These are phyloP conservation scores for Ditylenchus dipsaci DNA, from an alignment of 1,140 invertebrate genomes.

Conservation along the genomic window DNA sequence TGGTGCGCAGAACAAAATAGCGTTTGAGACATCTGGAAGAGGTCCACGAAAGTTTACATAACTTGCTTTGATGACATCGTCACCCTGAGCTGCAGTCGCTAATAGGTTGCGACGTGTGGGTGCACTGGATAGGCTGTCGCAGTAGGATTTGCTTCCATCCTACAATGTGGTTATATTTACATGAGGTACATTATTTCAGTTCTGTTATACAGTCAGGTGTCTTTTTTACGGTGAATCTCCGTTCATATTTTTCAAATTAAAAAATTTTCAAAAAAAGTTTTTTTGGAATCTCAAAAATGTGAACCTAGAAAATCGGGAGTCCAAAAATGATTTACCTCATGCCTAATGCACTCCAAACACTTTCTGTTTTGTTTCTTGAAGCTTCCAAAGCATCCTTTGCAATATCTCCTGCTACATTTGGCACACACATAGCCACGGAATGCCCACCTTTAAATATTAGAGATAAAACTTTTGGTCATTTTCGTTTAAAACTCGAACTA, in stretches of 20 bases:
- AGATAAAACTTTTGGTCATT: too few relatives aligned
- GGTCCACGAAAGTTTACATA: constrained; percentile 39
- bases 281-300: too few relatives aligned
- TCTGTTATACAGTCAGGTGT: too few relatives aligned
- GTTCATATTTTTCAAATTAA: too few relatives aligned
- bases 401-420: constrained; percentile 35
- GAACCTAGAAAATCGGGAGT: too few relatives aligned
- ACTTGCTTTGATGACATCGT: constrained; percentile 33
- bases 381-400: constrained; percentile 52
- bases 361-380: constrained; percentile 30
- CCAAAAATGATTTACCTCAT: background rate
- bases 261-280: too few relatives aligned
- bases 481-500: too few relatives aligned
- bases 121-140: background rate
- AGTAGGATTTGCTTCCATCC: background rate
- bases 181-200: too few relatives aligned
- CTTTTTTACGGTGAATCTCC: too few relatives aligned
- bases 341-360: constrained; percentile 30
- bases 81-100: constrained; percentile 28
- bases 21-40: constrained; percentile 36
- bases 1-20: constrained; percentile 52
- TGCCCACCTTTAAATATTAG: background rate
- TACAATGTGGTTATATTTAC: background rate
- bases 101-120: constrained; percentile 32
- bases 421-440: constrained; percentile 15